phyloP scores from a whole-genome alignment of 2,797 vertebrate species.

The Schizopygopsis pylzovi region DNA sequence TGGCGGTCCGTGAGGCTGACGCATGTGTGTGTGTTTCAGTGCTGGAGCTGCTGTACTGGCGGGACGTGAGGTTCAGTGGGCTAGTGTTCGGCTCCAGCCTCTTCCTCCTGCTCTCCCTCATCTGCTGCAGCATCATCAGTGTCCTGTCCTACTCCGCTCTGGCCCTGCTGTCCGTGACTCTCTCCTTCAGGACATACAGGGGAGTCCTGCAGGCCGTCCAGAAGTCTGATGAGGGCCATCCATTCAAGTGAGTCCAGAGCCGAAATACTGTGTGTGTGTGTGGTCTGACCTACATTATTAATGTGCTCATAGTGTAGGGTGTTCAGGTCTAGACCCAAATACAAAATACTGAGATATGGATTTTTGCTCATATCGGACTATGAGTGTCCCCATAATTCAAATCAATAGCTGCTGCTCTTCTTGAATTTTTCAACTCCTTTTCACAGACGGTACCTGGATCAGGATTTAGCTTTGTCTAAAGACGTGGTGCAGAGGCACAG shows the following conservation, averaged over 20 bases:
- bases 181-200: conserved; percentile 98
- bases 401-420: background rate
- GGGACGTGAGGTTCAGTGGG: conserved; percentile 92
- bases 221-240: conserved; percentile 96
- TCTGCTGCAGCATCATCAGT: conserved; percentile 95
- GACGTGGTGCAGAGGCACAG: conserved; percentile 92
- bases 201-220: conserved; percentile 97
- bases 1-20: background rate
- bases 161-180: conserved; percentile 91
- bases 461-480: conserved; percentile 87
- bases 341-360: too few relatives aligned
- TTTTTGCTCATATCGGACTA: background rate
- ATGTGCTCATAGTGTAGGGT: too few relatives aligned
- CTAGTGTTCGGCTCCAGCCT: conserved; percentile 92
- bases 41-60: conserved; percentile 98
- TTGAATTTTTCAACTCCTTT: background rate
- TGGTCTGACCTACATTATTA: too few relatives aligned
- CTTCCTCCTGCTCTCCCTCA: conserved; percentile 93
- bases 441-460: conserved; percentile 80
- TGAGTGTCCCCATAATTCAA: background rate
- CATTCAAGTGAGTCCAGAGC: conserved; percentile 88
- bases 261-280: background rate
- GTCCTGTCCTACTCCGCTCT: conserved; percentile 92
- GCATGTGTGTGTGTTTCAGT: conserved; percentile 74
- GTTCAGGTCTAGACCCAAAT: too few relatives aligned